Conservation (phyloP, 2,888 invertebrate species). For the Pantelozetes paolii region DNA sequence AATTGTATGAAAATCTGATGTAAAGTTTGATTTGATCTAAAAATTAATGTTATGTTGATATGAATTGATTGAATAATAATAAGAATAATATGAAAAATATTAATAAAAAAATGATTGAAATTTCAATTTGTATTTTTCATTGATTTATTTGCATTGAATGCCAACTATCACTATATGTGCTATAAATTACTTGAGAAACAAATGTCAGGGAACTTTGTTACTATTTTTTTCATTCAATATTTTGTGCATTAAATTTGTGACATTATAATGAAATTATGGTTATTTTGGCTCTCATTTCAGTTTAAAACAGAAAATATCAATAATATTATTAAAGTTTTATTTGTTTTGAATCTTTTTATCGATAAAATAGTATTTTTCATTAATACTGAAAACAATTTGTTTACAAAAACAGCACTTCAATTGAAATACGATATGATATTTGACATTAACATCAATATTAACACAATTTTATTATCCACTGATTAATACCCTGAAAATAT, state of each 20-base stretch:
- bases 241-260: too few species aligned
- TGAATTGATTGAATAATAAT: background rate
- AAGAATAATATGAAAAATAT: background rate
- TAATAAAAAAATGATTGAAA: background rate
- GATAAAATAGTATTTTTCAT: conserved; percentile 1
- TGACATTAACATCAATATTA: background rate
- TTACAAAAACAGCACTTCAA: background rate
- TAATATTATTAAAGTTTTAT: background rate
- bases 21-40: background rate
- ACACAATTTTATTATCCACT: background rate
- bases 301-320: too few species aligned
- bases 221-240: too few species aligned
- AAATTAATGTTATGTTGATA: background rate
- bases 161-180: too few species aligned
- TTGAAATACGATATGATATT: background rate
- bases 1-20: background rate
- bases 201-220: too few species aligned
- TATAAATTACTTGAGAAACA: too few species aligned
- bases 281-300: too few species aligned
- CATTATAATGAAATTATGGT: too few species aligned
- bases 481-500: background rate
- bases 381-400: too few species aligned
- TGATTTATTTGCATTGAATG: background rate
- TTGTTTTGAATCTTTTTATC: background rate
- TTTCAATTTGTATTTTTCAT: background rate